These are phyloP conservation scores for Synanthedon tipuliformis DNA, from an alignment of 2,888 invertebrate genomes.

Conservation along the genomic window DNA sequence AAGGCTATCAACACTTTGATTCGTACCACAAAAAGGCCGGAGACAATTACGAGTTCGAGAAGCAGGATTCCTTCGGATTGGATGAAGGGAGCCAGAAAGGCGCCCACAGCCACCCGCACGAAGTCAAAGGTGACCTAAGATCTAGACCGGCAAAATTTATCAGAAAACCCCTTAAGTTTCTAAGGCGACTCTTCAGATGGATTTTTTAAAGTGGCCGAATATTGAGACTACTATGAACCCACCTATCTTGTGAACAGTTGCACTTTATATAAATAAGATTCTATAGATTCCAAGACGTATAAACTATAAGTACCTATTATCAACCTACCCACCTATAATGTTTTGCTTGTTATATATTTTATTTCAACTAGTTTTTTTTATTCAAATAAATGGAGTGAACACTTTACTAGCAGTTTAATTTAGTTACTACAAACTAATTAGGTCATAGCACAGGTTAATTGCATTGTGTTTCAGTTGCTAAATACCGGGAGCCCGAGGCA, in stretches of 20 bases:
- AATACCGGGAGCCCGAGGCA: conserved; percentile 13
- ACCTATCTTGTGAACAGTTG: no score
- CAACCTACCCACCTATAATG: no score
- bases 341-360: no score
- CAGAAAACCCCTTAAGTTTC: conserved; percentile 33
- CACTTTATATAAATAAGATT: no score
- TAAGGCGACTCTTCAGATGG: conserved; percentile 32
- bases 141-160: conserved; percentile 20
- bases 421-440: no score
- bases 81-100: conserved; percentile 61
- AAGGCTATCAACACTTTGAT: conserved; percentile 79
- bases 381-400: no score
- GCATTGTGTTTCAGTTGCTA: conserved; percentile 17
- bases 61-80: conserved; percentile 74
- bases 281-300: no score
- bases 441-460: conserved; percentile 1
- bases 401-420: no score
- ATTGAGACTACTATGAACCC: no score
- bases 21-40: conserved; percentile 80
- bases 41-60: conserved; percentile 78
- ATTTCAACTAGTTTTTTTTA: no score
- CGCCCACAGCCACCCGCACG: conserved; percentile 47
- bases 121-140: conserved; percentile 39
- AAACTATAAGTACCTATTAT: no score
- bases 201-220: conserved; percentile 16